phyloP scores from a whole-genome alignment of 2,888 invertebrate genomes.

The Caenorhabditis sp. region DNA sequence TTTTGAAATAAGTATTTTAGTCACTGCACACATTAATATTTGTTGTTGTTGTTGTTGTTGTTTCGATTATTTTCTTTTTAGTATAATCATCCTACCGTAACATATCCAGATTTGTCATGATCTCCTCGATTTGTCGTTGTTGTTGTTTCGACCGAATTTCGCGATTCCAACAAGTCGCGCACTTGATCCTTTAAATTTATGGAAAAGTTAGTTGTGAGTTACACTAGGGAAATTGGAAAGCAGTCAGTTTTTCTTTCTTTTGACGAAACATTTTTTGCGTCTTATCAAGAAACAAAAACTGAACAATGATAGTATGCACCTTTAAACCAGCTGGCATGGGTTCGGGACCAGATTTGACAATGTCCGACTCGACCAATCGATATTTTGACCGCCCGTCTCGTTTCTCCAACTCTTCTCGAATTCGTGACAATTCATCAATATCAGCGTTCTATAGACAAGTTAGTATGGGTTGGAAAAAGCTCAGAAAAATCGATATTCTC shows the following conservation, averaged over 20 bases:
- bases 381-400: constrained; percentile 55
- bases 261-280: background rate
- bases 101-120: constrained; percentile 64
- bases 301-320: constrained; percentile 47
- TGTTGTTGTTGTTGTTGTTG: background rate
- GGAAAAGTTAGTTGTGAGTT: background rate
- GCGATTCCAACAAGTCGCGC: constrained; percentile 59
- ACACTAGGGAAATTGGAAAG: background rate
- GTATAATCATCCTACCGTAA: constrained; percentile 51
- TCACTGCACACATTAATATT: background rate
- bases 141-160: constrained; percentile 56
- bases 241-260: too few relatives aligned
- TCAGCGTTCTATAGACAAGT: constrained; percentile 57
- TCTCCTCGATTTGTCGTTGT: constrained; percentile 44
- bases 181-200: constrained; percentile 51
- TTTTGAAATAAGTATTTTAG: background rate
- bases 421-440: constrained; percentile 62
- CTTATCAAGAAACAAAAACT: too few relatives aligned
- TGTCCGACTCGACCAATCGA: constrained; percentile 59
- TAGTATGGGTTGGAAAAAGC: background rate
- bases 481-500: too few relatives aligned
- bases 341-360: constrained; percentile 63
- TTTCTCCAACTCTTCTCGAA: constrained; percentile 49
- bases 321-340: constrained; percentile 58
- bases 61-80: background rate